Base-by-base conservation (phyloP, 1,140 invertebrate species). In the Caenorhabditis remanei region DNA sequence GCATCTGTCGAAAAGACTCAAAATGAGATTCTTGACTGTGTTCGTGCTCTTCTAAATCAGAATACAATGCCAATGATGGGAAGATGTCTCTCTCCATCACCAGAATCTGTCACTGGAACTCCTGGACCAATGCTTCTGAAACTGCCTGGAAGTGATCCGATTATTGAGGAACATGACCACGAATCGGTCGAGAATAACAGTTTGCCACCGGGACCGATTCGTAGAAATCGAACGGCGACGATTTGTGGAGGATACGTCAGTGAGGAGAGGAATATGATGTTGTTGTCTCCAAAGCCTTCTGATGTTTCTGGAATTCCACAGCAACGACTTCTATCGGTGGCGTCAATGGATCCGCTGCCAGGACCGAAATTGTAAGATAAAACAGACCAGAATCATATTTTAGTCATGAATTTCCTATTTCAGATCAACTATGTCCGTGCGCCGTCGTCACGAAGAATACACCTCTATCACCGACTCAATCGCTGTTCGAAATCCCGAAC, bases 181-280 rank as follows among this genome's bases (percentile, higher is more conserved):
- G 71, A 79, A 46, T 79, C 71, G 11, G 19, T 2, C 53, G 71
- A 79, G 11, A 79, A 79, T n/a, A 71, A 46, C 46, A 50, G 71
- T 53, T 19, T 79, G 13, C 71, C 71, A 32, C 71, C 71, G 7
- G 71, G 71, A 43, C 71, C 46, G 24, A 79, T 79, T 24, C 16
- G 71, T 21, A 79, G 71, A 50, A 79, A 79, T 24, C 13, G 71
- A 50, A 79, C 71, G 3, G 71, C 71, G 24, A 79, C 71, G 6
- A 79, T 79, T 79, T 79, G 71, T 79, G 71, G 71, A 50, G 71
- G 71, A 50, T 79, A 79, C 24, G n/a, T 50, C n/a, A 79, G 71
- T 50, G 71, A 79, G 24, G 71, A 79, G n/a, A 79, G 71, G n/a
- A 79, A 50, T 16, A 50, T 11, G 46, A 32, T 50, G 19, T n/a